Conservation (phyloP, 2,797 vertebrate genomes). For the Lacerta agilis region DNA sequence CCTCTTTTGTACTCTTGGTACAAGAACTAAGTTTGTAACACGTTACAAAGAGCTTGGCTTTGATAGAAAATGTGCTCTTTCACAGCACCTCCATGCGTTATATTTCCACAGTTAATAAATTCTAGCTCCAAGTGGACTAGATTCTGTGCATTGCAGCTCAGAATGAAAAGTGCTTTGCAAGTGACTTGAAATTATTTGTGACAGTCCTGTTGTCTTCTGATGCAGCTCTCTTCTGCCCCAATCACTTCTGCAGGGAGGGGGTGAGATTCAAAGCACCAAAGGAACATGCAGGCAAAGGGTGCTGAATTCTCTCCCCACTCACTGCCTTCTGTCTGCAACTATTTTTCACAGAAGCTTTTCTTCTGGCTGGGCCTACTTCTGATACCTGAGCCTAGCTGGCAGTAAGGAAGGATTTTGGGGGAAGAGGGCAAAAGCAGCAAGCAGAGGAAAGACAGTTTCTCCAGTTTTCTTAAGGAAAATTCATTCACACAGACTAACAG, state of each 20-base stretch:
- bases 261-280: neutral
- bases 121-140: neutral
- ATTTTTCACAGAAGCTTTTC: neutral
- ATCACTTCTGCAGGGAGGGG: too few relatives aligned
- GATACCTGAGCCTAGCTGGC: neutral
- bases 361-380: neutral
- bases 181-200: neutral
- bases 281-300: neutral
- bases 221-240: neutral
- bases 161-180: neutral
- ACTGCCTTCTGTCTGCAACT: neutral
- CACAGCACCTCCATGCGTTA: neutral
- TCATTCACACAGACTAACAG: neutral
- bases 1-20: neutral
- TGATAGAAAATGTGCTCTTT: neutral
- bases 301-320: neutral
- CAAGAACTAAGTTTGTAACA: neutral
- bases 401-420: neutral
- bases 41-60: neutral
- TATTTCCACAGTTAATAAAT: neutral
- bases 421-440: neutral
- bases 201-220: neutral
- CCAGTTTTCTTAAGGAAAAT: neutral
- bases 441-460: neutral
- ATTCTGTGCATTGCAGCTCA: neutral